A percentile compares a stretch with the other conserved stretches of the same genome.
These are phyloP conservation scores for Semnornis frantzii DNA, from an alignment of 2,113 vertebrate species.

Conservation along the genomic window DNA sequence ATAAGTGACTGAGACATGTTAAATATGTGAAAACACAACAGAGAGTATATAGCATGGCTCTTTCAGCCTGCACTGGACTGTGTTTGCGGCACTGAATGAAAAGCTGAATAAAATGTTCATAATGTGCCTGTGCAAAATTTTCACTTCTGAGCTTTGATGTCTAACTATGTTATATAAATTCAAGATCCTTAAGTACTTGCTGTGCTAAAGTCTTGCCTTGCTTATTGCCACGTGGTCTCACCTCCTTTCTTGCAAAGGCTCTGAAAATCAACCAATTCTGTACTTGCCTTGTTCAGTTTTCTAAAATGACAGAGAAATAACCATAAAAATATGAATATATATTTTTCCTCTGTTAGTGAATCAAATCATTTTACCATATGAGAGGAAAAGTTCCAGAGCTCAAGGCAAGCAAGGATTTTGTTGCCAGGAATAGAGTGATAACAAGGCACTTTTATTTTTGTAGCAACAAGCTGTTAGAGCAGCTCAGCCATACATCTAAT, in stretches of 20 bases:
- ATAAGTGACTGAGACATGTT: background rate
- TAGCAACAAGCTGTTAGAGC: background rate
- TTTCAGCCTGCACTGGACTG: background rate
- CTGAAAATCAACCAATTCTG: background rate
- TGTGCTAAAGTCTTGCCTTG: background rate
- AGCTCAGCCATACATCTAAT: background rate
- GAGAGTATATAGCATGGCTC: background rate
- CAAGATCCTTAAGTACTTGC: background rate
- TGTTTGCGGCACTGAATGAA: background rate
- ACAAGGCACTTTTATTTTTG: background rate
- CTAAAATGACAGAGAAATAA: background rate
- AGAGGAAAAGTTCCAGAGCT: background rate
- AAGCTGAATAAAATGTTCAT: background rate
- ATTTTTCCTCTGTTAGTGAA: background rate
- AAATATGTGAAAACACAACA: background rate
- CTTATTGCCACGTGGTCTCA: background rate
- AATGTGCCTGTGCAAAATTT: background rate
- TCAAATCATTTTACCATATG: background rate
- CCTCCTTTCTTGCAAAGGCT: background rate
- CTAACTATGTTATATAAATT: background rate
- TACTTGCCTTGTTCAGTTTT: background rate
- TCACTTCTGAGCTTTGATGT: background rate
- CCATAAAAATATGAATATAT: background rate
- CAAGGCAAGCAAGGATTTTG: background rate
- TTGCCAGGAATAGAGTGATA: background rate